These are phyloP conservation scores for Caenorhabditis tropicalis DNA, from an alignment of 1,140 invertebrate genomes.

Conservation along the genomic window DNA sequence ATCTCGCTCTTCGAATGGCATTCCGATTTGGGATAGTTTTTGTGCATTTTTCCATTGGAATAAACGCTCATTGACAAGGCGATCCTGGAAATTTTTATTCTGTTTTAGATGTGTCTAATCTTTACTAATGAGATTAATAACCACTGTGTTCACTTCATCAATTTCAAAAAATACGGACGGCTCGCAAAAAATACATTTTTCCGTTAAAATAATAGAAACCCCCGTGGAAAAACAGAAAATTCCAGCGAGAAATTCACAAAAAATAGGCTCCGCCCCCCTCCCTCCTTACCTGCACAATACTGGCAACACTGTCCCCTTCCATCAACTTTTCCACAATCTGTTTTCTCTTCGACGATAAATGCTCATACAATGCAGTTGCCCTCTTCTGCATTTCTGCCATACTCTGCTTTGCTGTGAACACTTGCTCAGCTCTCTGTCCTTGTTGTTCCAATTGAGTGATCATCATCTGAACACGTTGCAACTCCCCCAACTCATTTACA, in stretches of 20 bases:
- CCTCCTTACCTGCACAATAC: conserved; percentile 43
- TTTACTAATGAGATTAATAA: too few relatives aligned
- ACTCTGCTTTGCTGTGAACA: conserved; percentile 54
- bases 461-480: conserved; percentile 66
- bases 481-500: conserved; percentile 66
- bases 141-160: too few relatives aligned
- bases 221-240: too few relatives aligned
- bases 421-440: conserved; percentile 60
- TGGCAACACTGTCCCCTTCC: conserved; percentile 11
- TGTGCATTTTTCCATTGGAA: conserved; percentile 71
- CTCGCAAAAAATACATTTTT: too few relatives aligned
- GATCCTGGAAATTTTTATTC: conserved; percentile 56
- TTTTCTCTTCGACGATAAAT: conserved; percentile 62
- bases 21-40: conserved; percentile 69
- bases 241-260: too few relatives aligned
- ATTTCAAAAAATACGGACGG: too few relatives aligned
- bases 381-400: conserved; percentile 38
- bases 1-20: conserved; percentile 70
- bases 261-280: too few relatives aligned
- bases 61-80: conserved; percentile 64
- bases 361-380: conserved; percentile 65
- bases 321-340: conserved; percentile 58
- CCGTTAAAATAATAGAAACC: too few relatives aligned
- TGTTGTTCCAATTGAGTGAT: conserved; percentile 65
- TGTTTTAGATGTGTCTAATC: too few relatives aligned